A percentile compares a stretch with the other conserved stretches of the same genome.
These are phyloP conservation scores for Corythoichthys haematopterus DNA, from an alignment of 2,113 vertebrate species.

Conservation along the genomic window DNA sequence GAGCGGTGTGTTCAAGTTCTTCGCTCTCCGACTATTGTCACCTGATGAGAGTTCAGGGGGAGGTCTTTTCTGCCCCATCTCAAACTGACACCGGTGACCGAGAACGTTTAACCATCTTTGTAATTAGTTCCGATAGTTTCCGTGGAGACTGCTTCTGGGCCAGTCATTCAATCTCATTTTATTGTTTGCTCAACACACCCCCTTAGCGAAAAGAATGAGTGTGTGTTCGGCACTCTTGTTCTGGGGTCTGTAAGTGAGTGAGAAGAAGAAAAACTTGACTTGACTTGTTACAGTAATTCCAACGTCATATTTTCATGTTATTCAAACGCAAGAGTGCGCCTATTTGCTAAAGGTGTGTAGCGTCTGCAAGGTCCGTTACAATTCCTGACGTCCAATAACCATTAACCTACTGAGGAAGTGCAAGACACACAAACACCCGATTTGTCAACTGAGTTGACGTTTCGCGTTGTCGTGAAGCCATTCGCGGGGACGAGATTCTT, in stretches of 20 bases:
- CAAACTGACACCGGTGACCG: background rate
- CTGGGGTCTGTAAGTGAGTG: background rate
- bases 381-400: constrained; percentile 7
- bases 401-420: background rate
- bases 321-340: background rate
- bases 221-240: background rate
- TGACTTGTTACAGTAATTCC: constrained; percentile 1
- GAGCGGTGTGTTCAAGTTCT: background rate
- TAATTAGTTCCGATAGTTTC: constrained; percentile 40
- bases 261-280: background rate
- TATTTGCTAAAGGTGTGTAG: constrained; percentile 51
- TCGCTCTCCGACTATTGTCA: background rate
- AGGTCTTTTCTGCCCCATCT: background rate
- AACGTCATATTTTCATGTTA: constrained; percentile 9
- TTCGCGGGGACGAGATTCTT: no score
- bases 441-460: no score
- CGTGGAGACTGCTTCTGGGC: constrained; percentile 33
- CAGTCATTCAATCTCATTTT: constrained; percentile 49
- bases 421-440: no score
- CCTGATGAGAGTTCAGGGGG: background rate
- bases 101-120: background rate
- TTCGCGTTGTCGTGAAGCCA: no score
- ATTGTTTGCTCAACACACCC: constrained; percentile 50
- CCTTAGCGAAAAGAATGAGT: constrained; percentile 25
- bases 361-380: constrained; percentile 19